These are phyloP conservation scores for Dicyrtomina minuta DNA, from an alignment of 2,888 invertebrate species.

Conservation along the genomic window DNA sequence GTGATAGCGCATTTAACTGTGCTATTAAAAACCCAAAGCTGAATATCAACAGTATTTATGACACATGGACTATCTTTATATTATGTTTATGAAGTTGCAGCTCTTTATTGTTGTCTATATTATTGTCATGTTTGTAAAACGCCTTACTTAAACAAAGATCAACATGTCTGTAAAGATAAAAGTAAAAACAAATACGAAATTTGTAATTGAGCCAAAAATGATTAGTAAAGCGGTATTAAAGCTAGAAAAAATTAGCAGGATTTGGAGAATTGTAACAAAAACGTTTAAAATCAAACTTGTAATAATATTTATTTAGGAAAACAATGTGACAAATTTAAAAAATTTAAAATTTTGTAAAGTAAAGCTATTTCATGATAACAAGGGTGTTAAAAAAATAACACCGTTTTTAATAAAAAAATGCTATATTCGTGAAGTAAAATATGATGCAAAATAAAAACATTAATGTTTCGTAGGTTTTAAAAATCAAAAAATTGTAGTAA, in stretches of 20 bases:
- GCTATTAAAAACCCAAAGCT: no score
- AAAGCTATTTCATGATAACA: not conserved
- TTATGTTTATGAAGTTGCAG: not conserved
- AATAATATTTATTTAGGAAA: no score
- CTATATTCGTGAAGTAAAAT: not conserved
- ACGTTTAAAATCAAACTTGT: no score
- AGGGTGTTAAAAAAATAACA: not conserved
- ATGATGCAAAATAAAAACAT: no score
- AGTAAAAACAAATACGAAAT: not conserved
- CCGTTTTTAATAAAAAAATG: no score
- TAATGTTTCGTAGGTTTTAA: not conserved
- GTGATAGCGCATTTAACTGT: no score
- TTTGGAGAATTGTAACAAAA: not conserved
- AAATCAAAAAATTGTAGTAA: not conserved
- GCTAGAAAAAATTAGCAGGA: no score
- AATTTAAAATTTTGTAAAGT: not conserved
- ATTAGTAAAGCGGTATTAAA: no score
- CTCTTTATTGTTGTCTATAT: not conserved
- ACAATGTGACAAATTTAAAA: not conserved
- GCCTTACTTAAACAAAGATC: no score
- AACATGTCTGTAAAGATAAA: not conserved
- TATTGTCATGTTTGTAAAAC: no score
- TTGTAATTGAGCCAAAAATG: no score
- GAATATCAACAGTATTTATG: not conserved
- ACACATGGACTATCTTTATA: not conserved